Percentiles rank a stretch among this genome's conserved stretches.
phyloP scores from a whole-genome alignment of 2,888 invertebrate genomes.

The Rhyacophila evoluta region DNA sequence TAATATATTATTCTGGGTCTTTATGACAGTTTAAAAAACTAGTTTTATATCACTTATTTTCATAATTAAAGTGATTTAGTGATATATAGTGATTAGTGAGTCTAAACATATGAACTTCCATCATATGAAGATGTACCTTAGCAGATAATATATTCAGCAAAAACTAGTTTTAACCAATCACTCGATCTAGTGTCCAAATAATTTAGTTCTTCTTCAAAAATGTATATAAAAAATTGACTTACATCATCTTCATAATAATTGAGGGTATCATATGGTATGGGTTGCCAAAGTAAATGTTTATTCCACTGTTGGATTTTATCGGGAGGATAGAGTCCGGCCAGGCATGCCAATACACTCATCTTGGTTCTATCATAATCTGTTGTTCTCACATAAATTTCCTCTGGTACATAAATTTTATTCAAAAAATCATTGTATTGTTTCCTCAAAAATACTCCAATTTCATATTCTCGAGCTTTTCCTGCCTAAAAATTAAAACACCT shows the following conservation, averaged over 20 bases:
- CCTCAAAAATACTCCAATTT: constrained; percentile 67
- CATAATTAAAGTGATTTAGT: too few relatives aligned
- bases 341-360: constrained; percentile 77
- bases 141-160: too few relatives aligned
- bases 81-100: too few relatives aligned
- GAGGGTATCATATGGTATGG: constrained; percentile 71
- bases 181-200: background rate
- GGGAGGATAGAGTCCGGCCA: constrained; percentile 79
- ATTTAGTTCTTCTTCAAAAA: background rate
- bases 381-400: constrained; percentile 69
- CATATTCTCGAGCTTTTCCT: constrained; percentile 68
- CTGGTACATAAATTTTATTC: constrained; percentile 64
- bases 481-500: constrained; percentile 60
- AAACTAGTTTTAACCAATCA: too few relatives aligned
- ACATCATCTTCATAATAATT: constrained; percentile 63
- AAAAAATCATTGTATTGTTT: constrained; percentile 65
- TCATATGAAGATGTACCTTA: too few relatives aligned
- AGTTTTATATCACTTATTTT: too few relatives aligned
- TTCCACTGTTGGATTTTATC: constrained; percentile 70
- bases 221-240: background rate
- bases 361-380: constrained; percentile 81
- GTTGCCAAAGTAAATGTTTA: constrained; percentile 74
- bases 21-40: too few relatives aligned
- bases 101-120: too few relatives aligned
- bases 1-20: too few relatives aligned